Evolutionary conservation across 2,888 invertebrate genomes (phyloP).

Genomic region (Meganola albula): DNA sequence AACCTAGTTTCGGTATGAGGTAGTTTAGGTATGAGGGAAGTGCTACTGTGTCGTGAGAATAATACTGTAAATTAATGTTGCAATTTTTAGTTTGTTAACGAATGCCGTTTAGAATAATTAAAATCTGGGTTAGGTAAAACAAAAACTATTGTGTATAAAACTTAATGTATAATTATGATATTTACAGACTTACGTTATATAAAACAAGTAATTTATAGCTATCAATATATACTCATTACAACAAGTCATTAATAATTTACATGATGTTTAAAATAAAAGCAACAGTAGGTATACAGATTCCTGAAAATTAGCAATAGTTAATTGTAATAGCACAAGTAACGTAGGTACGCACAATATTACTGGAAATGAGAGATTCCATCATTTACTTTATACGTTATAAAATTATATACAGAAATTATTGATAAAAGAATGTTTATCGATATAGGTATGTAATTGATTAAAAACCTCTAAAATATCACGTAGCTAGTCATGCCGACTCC

Average conservation of each 20-base stretch:
- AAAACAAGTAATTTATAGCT: slow-evolving; percentile 77
- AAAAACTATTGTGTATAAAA: slow-evolving; percentile 74
- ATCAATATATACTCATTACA: slow-evolving; percentile 74
- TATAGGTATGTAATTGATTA: slow-evolving; percentile 46
- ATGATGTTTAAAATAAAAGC: slow-evolving; percentile 71
- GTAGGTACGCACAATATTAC: slow-evolving; percentile 57
- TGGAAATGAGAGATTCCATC: slow-evolving; percentile 74
- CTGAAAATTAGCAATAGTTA: slow-evolving; percentile 60
- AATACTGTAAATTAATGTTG: too few relatives aligned
- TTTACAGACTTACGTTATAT: slow-evolving; percentile 76
- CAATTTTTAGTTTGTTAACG: too few relatives aligned
- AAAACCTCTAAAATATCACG: slow-evolving; percentile 16
- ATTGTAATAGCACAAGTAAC: slow-evolving; percentile 62
- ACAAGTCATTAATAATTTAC: slow-evolving; percentile 76
- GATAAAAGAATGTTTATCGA: slow-evolving; percentile 58
- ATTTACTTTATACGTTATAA: slow-evolving; percentile 58
- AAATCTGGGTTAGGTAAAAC: slow-evolving; percentile 49
- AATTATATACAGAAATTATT: slow-evolving; percentile 64
- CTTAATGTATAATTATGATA: slow-evolving; percentile 77
- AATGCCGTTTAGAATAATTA: too few relatives aligned
- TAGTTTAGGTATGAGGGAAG: too few relatives aligned
- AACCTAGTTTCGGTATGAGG: too few relatives aligned
- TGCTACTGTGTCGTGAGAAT: too few relatives aligned
- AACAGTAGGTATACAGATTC: slow-evolving; percentile 69
- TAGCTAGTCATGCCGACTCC: slow-evolving; percentile 3